These are phyloP conservation scores for Drosophila fungiperda DNA, from an alignment of 2,888 invertebrate genomes.

Conservation along the genomic window DNA sequence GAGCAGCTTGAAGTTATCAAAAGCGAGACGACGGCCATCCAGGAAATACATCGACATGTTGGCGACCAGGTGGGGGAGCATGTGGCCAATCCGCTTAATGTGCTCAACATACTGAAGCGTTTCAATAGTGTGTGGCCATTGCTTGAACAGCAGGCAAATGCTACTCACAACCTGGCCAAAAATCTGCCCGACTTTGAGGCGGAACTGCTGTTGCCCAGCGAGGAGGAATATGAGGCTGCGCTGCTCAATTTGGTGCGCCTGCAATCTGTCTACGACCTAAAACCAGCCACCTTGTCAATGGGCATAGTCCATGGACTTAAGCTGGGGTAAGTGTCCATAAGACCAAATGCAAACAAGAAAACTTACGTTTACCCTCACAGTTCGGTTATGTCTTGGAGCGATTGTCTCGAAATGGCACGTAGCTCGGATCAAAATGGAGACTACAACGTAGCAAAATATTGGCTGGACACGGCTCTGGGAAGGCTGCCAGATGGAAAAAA, in stretches of 20 bases:
- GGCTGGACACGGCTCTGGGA: slow-evolving; percentile 78
- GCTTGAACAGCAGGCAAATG: slow-evolving; percentile 86
- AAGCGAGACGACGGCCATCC: slow-evolving; percentile 63
- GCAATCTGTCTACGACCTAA: slow-evolving; percentile 89
- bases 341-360: slow-evolving; percentile 17
- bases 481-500: slow-evolving; percentile 61
- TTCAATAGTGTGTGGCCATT: slow-evolving; percentile 93
- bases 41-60: slow-evolving; percentile 66
- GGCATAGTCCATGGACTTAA: slow-evolving; percentile 86
- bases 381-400: slow-evolving; percentile 81
- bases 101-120: slow-evolving; percentile 95
- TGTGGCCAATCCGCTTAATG: slow-evolving; percentile 95
- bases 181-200: slow-evolving; percentile 9
- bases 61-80: slow-evolving; percentile 60
- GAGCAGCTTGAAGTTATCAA: slow-evolving; percentile 67
- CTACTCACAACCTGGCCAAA: slow-evolving; percentile 42
- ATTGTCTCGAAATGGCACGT: slow-evolving; percentile 80
- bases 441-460: slow-evolving; percentile 74
- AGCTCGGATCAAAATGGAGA: slow-evolving; percentile 72
- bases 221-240: slow-evolving; percentile 76
- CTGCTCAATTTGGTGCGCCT: slow-evolving; percentile 83
- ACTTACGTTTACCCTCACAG: slow-evolving; percentile 49
- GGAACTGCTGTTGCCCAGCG: slow-evolving; percentile 69
- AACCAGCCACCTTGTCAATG: slow-evolving; percentile 86
- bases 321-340: slow-evolving; percentile 64